Evolutionary conservation across 2,113 vertebrate genomes (phyloP), one percentile per base, ranked within the genome.

Genomic region (Astatotilapia flaviijosephi): DNA sequence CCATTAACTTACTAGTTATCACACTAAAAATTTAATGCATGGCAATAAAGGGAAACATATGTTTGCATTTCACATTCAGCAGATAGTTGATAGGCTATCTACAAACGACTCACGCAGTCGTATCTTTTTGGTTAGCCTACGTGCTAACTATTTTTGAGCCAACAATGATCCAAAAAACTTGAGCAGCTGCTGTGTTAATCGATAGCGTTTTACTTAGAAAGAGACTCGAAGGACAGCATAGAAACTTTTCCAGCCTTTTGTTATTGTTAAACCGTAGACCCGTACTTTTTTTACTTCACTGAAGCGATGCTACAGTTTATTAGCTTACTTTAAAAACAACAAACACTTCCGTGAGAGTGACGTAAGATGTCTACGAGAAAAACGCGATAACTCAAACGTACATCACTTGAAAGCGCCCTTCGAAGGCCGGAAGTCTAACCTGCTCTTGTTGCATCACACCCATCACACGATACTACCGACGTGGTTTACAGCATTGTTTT

Each of bases 351-450:
- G 91, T 3, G 2, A 1, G 5, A 10, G 60, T 92, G 87, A 91
- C 87, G 89, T 83, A 4, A 3, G 0, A 51, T 6, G 2, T 7
- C 3, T 2, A 3, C n/a, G 14, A 3, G 83, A 87, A 80, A 80
- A 87, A 14, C 92, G 92, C 92, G 92, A 90, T 49, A 92, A n/a
- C 13, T 60, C 55, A 77, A 33, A 33, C 10, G 5, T 33, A n/a
- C 5, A 2, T 77, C 15, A 7, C 23, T 49, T 75, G 15, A 28
- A 31, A 75, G 62, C 6, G 19, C 19, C 35, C 2, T 40, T 68
- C 2, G 35, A 68, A 68, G 62, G 35, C 19, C 35, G 35, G 65
- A 23, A 70, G n/a, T 21, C 35, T 68, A 37, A 37, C 19, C 19
- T 26, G 40, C 13, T 45, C 31, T 65, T 65, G 19, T 37, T n/a